Conservation (phyloP, 2,888 invertebrate species). For the Ecliptopera silaceata region DNA sequence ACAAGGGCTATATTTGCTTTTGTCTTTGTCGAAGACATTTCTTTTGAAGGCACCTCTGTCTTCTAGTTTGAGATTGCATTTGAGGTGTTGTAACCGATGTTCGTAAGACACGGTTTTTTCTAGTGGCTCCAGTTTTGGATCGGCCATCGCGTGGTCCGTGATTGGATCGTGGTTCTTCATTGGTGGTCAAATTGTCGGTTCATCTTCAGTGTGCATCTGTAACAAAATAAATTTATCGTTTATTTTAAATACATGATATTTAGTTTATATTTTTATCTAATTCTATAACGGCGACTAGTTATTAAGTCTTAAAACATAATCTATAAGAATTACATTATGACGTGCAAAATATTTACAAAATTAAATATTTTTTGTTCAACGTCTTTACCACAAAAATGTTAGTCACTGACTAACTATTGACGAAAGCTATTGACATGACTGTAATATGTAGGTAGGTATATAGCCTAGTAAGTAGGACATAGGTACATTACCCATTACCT, state of each 20-base stretch:
- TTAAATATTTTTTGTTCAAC: not conserved
- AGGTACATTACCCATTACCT: no score
- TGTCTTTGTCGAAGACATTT: conserved; percentile 45
- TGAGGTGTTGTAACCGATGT: conserved; percentile 66
- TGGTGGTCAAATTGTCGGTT: conserved; percentile 63
- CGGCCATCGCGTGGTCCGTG: conserved; percentile 27
- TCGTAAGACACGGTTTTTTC: conserved; percentile 62
- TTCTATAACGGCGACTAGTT: no score
- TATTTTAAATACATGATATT: no score
- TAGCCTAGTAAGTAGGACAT: no score
- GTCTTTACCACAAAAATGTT: not conserved
- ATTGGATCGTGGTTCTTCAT: conserved; percentile 54
- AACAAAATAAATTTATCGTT: conserved; percentile 53
- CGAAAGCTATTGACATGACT: not conserved
- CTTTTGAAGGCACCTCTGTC: conserved; percentile 66
- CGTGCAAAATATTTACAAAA: no score
- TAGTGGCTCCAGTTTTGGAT: conserved; percentile 54
- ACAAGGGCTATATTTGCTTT: conserved; percentile 57
- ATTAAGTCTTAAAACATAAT: no score
- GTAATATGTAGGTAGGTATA: not conserved
- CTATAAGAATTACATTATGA: no score
- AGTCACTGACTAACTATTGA: not conserved
- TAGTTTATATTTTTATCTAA: no score
- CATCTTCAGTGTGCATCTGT: conserved; percentile 74
- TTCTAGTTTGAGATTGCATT: conserved; percentile 63